phyloP scores from a whole-genome alignment of 2,113 vertebrate species.

The Cryptoleucopteryx plumbea region DNA sequence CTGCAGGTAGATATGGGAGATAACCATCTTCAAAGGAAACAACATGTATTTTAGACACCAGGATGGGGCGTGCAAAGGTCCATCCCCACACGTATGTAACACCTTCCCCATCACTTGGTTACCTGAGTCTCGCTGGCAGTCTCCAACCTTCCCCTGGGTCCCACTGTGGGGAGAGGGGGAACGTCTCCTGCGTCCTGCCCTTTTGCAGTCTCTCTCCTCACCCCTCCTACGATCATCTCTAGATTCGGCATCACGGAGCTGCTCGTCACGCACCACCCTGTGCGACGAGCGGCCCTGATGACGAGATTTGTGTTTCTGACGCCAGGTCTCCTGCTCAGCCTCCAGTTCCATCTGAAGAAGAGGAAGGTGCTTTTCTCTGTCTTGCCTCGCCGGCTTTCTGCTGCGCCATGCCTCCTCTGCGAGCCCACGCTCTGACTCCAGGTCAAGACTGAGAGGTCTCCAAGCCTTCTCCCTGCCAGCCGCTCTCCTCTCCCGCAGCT shows the following conservation, averaged over 20 bases:
- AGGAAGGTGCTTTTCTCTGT: constrained; percentile 65
- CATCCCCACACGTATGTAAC: rapidly evolving
- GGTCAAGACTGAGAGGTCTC: constrained; percentile 66
- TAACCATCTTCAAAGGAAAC: not conserved
- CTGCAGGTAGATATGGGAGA: not conserved
- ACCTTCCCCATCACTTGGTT: constrained; percentile 57
- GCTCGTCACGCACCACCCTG: not conserved
- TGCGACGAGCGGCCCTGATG: not conserved
- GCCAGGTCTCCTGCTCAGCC: constrained; percentile 44
- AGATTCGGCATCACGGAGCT: not conserved
- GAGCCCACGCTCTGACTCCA: constrained; percentile 33
- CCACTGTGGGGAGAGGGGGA: constrained; percentile 38
- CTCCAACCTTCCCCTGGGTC: not conserved
- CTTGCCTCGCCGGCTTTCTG: constrained; percentile 54
- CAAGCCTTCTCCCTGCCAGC: constrained; percentile 64
- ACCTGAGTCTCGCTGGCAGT: constrained; percentile 77
- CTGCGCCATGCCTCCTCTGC: not conserved
- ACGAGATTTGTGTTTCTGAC: not conserved
- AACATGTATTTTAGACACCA: not conserved
- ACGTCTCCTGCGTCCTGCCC: not conserved
- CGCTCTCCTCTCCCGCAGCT: not conserved
- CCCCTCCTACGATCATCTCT: constrained; percentile 28
- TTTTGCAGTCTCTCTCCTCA: constrained; percentile 49
- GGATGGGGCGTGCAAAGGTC: not conserved
- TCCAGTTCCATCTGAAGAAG: constrained; percentile 55